Conservation (phyloP, 2,888 invertebrate species). For the Drosophila niveifrons region DNA sequence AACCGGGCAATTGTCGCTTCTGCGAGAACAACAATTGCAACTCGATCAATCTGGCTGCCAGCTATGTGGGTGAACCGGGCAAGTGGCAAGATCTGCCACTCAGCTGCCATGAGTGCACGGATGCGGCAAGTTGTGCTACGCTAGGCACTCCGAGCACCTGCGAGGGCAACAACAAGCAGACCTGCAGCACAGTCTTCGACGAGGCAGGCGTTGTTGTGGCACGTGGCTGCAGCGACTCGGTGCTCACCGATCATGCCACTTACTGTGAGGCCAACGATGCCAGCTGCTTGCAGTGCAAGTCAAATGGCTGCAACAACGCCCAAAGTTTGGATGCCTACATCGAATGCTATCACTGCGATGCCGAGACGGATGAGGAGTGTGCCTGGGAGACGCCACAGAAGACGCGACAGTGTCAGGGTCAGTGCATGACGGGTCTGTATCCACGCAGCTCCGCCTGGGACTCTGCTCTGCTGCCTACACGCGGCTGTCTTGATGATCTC, state of each 20-base stretch:
- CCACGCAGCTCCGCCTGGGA: conserved; percentile 70
- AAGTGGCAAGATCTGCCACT: conserved; percentile 83
- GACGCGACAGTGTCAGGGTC: conserved; percentile 74
- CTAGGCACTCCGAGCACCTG: conserved; percentile 51
- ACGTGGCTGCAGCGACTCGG: conserved; percentile 81
- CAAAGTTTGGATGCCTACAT: conserved; percentile 58
- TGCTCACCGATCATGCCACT: conserved; percentile 46
- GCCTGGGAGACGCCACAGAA: conserved; percentile 46
- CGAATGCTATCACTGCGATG: conserved; percentile 81
- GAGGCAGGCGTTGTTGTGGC: conserved; percentile 57
- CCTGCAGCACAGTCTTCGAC: conserved; percentile 80
- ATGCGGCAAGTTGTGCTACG: conserved; percentile 57
- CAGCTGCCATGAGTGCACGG: conserved; percentile 71
- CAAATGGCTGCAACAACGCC: conserved; percentile 80
- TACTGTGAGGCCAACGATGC: conserved; percentile 72
- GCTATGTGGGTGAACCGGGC: conserved; percentile 78
- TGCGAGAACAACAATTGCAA: conserved; percentile 79
- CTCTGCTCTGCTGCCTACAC: conserved; percentile 73
- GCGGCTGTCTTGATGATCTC: conserved; percentile 82
- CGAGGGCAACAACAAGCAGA: conserved; percentile 75
- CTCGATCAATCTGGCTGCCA: conserved; percentile 58
- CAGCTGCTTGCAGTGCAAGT: conserved; percentile 78
- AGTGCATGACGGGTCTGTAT: conserved; percentile 81
- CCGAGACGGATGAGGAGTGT: conserved; percentile 57
- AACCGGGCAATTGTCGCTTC: conserved; percentile 66